Evolutionary conservation across 1,140 invertebrate genomes (phyloP).

Genomic region (Drosophila ambigua): DNA sequence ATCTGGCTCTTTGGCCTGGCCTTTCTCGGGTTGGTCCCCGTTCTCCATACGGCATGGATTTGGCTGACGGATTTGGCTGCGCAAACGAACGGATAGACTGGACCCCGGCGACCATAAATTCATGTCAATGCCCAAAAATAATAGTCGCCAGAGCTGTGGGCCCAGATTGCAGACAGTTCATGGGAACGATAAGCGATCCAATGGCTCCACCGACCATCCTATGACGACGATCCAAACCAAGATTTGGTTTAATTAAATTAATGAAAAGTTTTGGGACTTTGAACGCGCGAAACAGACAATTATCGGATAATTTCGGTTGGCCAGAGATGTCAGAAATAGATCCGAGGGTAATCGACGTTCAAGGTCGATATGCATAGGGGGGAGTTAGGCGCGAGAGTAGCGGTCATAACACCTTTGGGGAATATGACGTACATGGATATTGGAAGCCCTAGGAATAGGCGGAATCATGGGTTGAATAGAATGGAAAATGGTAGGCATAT

Average conservation of each 20-base stretch:
- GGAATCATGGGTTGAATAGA: too few relatives aligned
- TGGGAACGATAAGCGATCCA: conserved; percentile 1
- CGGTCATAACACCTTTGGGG: background rate
- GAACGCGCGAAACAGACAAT: conserved; percentile 43
- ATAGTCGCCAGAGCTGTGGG: conserved; percentile 4
- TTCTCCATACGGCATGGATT: conserved; percentile 19
- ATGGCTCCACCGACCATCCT: background rate
- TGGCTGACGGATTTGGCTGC: conserved; percentile 8
- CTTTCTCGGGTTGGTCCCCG: too few relatives aligned
- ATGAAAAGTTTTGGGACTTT: conserved; percentile 17
- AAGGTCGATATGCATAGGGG: conserved; percentile 7
- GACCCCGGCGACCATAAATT: conserved; percentile 29
- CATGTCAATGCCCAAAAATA: conserved; percentile 29
- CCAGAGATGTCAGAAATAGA: conserved; percentile 6
- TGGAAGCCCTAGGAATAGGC: too few relatives aligned
- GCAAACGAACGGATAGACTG: background rate
- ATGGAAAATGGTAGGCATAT: too few relatives aligned
- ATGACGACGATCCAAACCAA: conserved; percentile 26
- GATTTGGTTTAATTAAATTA: conserved; percentile 50
- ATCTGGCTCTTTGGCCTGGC: conserved; percentile 32
- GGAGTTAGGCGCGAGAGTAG: background rate
- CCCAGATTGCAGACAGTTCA: conserved; percentile 17
- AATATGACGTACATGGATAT: background rate
- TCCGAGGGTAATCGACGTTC: background rate
- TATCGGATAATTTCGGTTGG: conserved; percentile 36